Conservation (phyloP, 2,797 vertebrate species). For the Argentina silus region DNA sequence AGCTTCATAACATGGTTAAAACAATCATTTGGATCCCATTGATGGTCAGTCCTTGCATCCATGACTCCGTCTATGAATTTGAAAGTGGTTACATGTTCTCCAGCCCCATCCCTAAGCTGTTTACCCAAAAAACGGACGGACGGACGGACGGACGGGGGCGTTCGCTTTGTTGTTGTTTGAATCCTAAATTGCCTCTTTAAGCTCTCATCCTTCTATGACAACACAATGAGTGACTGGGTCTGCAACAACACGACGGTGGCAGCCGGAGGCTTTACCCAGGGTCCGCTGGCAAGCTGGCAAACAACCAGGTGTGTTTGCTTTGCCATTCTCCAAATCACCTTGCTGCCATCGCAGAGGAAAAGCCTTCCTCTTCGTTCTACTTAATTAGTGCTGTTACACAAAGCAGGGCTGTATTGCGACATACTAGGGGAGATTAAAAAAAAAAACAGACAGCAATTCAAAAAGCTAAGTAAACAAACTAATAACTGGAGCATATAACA, state of each 20-base stretch:
- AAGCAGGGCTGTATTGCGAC: constrained; percentile 22
- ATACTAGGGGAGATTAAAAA: constrained; percentile 12
- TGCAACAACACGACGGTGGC: neutral
- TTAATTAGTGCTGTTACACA: constrained; percentile 44
- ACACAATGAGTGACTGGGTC: neutral
- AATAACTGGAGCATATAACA: constrained; percentile 41
- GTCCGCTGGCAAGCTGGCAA: neutral
- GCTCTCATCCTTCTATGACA: neutral
- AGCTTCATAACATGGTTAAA: too few species aligned
- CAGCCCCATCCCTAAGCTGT: too few species aligned
- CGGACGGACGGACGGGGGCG: too few species aligned
- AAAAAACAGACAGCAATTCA: constrained; percentile 39
- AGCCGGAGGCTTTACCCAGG: neutral
- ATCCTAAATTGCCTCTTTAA: too few species aligned
- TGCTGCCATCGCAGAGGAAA: constrained; percentile 1
- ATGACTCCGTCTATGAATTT: too few species aligned
- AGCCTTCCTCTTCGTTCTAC: constrained; percentile 16
- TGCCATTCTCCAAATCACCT: constrained; percentile 1
- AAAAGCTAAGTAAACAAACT: constrained; percentile 58
- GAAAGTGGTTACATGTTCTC: too few species aligned
- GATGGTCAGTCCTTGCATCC: too few species aligned
- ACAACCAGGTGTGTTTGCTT: constrained; percentile 6
- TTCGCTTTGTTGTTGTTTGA: too few species aligned
- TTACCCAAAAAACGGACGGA: too few species aligned
- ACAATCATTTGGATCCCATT: too few species aligned